A percentile compares a stretch with the other conserved stretches of the same genome.
Conservation (phyloP, 1,140 invertebrate genomes). For the Drosophila kanapiae region DNA sequence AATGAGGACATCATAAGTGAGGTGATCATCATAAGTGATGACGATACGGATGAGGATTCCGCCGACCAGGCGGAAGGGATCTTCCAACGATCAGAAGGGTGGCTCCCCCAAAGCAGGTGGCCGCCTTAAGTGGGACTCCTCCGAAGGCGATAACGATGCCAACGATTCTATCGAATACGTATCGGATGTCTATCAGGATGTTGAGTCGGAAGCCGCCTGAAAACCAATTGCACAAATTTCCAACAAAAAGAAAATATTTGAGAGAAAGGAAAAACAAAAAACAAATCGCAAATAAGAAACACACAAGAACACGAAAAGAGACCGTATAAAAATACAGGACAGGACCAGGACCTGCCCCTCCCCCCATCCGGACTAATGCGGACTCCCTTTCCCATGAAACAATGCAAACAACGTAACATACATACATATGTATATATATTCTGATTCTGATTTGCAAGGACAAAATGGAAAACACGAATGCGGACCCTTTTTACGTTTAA, state of each 20-base stretch:
- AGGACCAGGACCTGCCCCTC: not conserved
- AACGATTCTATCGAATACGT: conserved; percentile 35
- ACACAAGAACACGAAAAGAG: conserved; percentile 9
- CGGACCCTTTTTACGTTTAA: conserved; percentile 6
- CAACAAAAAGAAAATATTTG: conserved; percentile 16
- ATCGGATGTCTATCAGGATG: conserved; percentile 43
- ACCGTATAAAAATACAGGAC: conserved; percentile 9
- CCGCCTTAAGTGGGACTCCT: conserved; percentile 19
- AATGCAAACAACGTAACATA: not conserved
- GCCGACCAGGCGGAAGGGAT: conserved; percentile 21
- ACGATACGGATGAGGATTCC: conserved; percentile 27
- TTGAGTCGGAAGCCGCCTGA: conserved; percentile 38
- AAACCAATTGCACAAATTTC: conserved; percentile 24
- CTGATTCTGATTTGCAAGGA: conserved; percentile 15
- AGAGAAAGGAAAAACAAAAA: not conserved
- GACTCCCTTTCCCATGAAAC: conserved; percentile 7
- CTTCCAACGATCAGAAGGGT: not conserved
- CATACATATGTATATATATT: conserved; percentile 9
- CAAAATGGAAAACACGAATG: not conserved
- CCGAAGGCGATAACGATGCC: conserved; percentile 21
- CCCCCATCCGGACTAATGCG: not conserved
- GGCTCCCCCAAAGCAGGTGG: conserved; percentile 27
- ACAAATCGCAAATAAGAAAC: conserved; percentile 22
- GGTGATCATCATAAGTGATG: no score
- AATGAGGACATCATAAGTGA: no score